Conservation (phyloP, 2,888 invertebrate genomes). For the Drosophila quinaria region DNA sequence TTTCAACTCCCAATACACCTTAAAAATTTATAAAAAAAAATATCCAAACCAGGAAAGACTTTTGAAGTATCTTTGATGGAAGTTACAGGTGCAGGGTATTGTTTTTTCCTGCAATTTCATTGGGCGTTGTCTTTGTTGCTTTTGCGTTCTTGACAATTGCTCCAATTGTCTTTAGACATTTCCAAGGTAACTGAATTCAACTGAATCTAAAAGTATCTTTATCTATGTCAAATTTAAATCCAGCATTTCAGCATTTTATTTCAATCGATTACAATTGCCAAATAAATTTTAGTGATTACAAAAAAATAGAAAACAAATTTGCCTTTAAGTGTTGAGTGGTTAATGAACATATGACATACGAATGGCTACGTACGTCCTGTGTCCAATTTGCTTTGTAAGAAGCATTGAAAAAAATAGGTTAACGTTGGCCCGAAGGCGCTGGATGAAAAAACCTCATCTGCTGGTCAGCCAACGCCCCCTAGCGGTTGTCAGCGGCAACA, state of each 20-base stretch:
- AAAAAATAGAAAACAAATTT: neutral
- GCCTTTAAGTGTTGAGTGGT: neutral
- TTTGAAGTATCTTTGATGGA: too few species aligned
- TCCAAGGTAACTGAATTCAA: conserved; percentile 25
- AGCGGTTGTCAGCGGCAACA: conserved; percentile 22
- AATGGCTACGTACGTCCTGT: too few species aligned
- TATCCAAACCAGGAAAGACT: too few species aligned
- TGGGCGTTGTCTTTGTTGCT: conserved; percentile 23
- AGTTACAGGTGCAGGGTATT: neutral
- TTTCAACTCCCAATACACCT: neutral
- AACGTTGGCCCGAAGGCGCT: neutral
- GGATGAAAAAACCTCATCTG: neutral
- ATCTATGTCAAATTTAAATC: neutral
- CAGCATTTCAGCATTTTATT: neutral
- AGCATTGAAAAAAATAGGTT: neutral
- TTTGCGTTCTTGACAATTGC: conserved; percentile 1
- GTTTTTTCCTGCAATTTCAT: conserved; percentile 16
- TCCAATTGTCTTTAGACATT: conserved; percentile 15
- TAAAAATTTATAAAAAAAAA: too few species aligned
- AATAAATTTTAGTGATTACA: neutral
- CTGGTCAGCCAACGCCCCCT: neutral
- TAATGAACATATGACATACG: too few species aligned
- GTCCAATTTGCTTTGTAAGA: neutral
- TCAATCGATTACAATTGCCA: neutral
- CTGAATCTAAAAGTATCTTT: conserved; percentile 7